These are phyloP conservation scores for Spodoptera exigua DNA, from an alignment of 2,888 invertebrate species.

Conservation along the genomic window DNA sequence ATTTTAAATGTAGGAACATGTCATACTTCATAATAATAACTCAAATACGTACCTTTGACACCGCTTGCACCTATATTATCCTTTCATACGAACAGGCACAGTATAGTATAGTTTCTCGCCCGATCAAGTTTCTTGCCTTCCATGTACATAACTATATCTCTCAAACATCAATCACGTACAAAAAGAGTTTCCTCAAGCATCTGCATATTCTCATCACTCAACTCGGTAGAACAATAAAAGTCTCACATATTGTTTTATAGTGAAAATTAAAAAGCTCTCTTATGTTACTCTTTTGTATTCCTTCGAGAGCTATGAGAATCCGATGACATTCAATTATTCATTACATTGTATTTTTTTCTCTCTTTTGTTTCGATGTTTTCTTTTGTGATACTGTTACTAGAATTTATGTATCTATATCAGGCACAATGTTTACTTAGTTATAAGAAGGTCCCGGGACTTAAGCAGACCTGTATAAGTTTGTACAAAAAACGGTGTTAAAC, in stretches of 20 bases:
- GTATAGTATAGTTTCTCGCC: not conserved
- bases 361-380: conserved; percentile 1
- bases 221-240: conserved; percentile 62
- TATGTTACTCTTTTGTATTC: conserved; percentile 19
- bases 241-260: conserved; percentile 70
- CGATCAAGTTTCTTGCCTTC: conserved; percentile 32
- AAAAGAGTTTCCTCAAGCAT: conserved; percentile 23
- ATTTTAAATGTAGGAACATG: too few species aligned
- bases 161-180: conserved; percentile 17
- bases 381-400: not conserved
- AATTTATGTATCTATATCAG: too few species aligned
- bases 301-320: conserved; percentile 33
- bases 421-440: too few species aligned
- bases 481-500: too few species aligned
- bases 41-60: too few species aligned
- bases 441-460: too few species aligned
- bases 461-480: too few species aligned
- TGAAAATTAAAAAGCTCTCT: conserved; percentile 58
- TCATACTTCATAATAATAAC: too few species aligned
- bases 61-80: too few species aligned
- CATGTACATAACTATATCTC: not conserved
- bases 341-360: conserved; percentile 22
- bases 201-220: conserved; percentile 57
- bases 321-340: conserved; percentile 26
- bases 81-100: not conserved